Base-by-base conservation (phyloP, 2,113 vertebrate genomes). In the Formicarius rufipectus region DNA sequence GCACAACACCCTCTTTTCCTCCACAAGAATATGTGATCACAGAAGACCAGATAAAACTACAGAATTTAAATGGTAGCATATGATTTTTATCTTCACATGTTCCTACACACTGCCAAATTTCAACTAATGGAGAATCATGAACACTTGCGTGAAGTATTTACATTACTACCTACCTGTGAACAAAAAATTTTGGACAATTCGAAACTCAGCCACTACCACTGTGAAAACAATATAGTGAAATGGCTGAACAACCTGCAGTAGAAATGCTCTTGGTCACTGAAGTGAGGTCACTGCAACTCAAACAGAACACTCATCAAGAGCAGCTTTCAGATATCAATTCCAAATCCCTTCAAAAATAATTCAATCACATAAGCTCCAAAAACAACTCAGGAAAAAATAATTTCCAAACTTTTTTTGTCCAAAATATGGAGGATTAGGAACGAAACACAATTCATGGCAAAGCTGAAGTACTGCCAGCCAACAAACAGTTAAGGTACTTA, bases 301-400 rank as follows among this genome's bases (percentile, higher is more conserved):
- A 78, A 79, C 13, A 11, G n/a, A 71, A 39, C 31, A 27, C 14
- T 62, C 4, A 4, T 24, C 24, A 79, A 35, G 4, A 71, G 28
- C 21, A 82, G 30, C 50, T 78, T 71, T 62, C 56, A 83, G 47
- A 62, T 49, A 86, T 3, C 23, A 72, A 56, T 35, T 73, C 59
- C 68, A 89, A n/a, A 10, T 9, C 1, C 5, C 2, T 6, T 0
- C 5, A 74, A 53, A 42, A 4, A 3, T 33, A 68, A 76, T 23
- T 47, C 4, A 73, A 47, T 23, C 42, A 69, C 21, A 69, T 5
- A 77, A 73, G 20, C 6, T 35, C 35, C 45, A 42, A 87, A 89
- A 55, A 66, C 14, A 67, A 22, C 12, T 69, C 14, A 35, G 25
- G 19, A 53, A 72, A 91, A 92, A 9, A 47, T 42, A 5, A 35